Evolutionary conservation across 2,797 vertebrate genomes (phyloP), one percentile per base, ranked within the genome.

Genomic region (Sebastes hopkinsi): DNA sequence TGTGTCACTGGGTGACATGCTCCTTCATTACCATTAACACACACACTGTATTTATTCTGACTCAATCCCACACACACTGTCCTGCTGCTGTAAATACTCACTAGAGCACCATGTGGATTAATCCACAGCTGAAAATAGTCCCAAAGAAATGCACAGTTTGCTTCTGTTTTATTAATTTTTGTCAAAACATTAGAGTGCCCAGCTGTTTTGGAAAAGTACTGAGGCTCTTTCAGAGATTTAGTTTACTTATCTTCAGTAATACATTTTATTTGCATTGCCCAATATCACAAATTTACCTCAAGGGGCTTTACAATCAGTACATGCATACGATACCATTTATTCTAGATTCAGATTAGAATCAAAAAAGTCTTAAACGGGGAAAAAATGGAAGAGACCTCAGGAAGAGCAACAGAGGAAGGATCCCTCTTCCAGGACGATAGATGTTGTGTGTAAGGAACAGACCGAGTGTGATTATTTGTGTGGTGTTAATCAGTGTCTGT

Each of bases 291-390:
- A 46, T 46, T 18, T 46, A 46, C 42, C 42, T 46, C 42, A 8
- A 46, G 16, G 42, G 42, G 42, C 42, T 46, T 46, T 46, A 46
- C 42, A 46, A 18, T 0, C 42, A 1, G 42, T 8, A 46, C 42
- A 46, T 46, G 42, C 0, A 2, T 46, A 46, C 3, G 0, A 46
- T 46, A 0, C 42, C 42, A 7, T 46, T 16, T 46, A 46, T 46
- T 46, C 16, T 46, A 18, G 42, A 46, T 46, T 46, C 42, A 46
- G 16, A 46, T 46, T 46, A 18, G 3, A 46, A 18, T 46, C 1
- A 46, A 46, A 46, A 36, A 64, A 22, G 22, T 14, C 34, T 65
- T 65, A 4, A 65, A 14, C 0, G 13, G 34, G n/a, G 8, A 20
- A 20, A 5, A 38, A 64, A 64, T 36, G 6, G 14, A 22, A 23